Evolutionary conservation across 2,797 vertebrate genomes (phyloP).

Genomic region (Phoxinus dragarum): DNA sequence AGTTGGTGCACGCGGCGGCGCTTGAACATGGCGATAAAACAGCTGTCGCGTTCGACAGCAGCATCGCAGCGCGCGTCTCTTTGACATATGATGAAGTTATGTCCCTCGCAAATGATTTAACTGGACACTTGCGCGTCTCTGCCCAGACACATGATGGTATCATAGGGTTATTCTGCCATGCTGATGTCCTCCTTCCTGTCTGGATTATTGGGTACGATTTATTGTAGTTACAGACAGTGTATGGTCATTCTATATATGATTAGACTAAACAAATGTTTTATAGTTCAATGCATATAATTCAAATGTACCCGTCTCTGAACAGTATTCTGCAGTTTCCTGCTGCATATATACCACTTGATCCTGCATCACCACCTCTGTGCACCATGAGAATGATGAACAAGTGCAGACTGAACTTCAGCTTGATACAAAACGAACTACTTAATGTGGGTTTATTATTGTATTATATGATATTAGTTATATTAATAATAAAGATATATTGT

Average conservation of each 20-base stretch:
- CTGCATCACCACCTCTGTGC: conserved; percentile 79
- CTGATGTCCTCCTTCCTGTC: conserved; percentile 84
- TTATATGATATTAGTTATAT: background rate
- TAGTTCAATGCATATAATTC: background rate
- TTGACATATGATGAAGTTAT: conserved; percentile 77
- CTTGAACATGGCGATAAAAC: conserved; percentile 63
- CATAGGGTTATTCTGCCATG: conserved; percentile 86
- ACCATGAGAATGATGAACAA: conserved; percentile 81
- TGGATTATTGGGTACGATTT: conserved; percentile 91
- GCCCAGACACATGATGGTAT: conserved; percentile 64
- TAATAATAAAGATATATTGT: background rate
- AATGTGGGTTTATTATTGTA: conserved; percentile 74
- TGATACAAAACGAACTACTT: conserved; percentile 84
- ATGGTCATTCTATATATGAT: background rate
- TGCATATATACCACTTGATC: conserved; percentile 90
- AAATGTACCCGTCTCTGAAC: conserved; percentile 12
- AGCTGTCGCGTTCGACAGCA: conserved; percentile 83
- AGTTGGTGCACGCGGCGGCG: conserved; percentile 77
- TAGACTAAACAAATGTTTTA: background rate
- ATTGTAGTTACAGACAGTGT: background rate
- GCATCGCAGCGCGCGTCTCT: conserved; percentile 57
- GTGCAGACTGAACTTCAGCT: conserved; percentile 82
- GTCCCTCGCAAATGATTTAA: conserved; percentile 72
- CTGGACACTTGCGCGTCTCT: conserved; percentile 69
- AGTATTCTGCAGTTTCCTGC: conserved; percentile 89